These are phyloP conservation scores for Miichthys miiuy DNA, from an alignment of 2,797 vertebrate genomes.

Conservation along the genomic window DNA sequence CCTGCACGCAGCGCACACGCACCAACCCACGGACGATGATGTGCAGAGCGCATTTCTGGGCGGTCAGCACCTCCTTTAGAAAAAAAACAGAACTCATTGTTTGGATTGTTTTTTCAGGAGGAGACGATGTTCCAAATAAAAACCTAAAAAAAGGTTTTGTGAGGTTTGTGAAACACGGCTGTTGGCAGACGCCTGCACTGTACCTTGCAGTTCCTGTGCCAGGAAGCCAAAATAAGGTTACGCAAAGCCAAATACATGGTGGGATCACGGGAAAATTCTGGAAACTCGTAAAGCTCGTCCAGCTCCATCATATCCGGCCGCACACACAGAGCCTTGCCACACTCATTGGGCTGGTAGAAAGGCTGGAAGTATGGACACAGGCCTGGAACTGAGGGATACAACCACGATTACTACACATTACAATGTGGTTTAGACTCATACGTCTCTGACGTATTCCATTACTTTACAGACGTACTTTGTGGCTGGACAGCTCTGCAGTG, in stretches of 20 bases:
- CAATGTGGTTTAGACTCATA: background rate
- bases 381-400: constrained; percentile 84
- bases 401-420: background rate
- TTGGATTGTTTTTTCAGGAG: background rate
- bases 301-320: constrained; percentile 98
- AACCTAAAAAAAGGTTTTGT: background rate
- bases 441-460: background rate
- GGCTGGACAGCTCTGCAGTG: constrained; percentile 83
- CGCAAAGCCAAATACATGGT: constrained; percentile 97
- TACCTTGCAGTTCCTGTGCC: constrained; percentile 96
- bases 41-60: constrained; percentile 90
- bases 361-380: constrained; percentile 97
- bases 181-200: background rate
- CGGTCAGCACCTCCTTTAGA: constrained; percentile 91
- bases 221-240: constrained; percentile 94
- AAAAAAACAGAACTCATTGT: background rate
- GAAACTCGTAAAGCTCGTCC: constrained; percentile 98
- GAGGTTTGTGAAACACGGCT: too few relatives aligned
- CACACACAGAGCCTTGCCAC: constrained; percentile 97
- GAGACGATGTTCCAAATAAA: background rate
- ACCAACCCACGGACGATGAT: constrained; percentile 94
- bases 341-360: constrained; percentile 98
- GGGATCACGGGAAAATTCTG: constrained; percentile 97
- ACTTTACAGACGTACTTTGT: constrained; percentile 83
- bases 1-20: constrained; percentile 92